phyloP scores from a whole-genome alignment of 92 coral and sea anemone species.

The Porites cylindrica region DNA sequence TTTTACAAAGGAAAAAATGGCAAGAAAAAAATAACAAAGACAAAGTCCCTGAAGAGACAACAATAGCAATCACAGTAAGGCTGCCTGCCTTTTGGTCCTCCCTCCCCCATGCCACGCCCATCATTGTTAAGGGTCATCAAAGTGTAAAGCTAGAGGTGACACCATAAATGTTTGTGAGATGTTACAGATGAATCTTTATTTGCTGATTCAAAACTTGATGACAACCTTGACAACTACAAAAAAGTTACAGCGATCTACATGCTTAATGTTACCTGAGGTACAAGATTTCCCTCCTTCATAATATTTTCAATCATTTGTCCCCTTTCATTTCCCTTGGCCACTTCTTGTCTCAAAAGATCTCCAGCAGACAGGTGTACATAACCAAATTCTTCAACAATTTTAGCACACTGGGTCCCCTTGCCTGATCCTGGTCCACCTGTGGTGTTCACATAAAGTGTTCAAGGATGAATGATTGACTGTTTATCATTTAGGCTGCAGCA shows the following conservation, averaged over 20 bases:
- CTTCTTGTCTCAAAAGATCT: slow-evolving; percentile 90
- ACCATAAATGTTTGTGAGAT: too few species aligned
- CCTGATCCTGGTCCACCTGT: slow-evolving; percentile 98
- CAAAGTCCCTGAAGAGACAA: too few species aligned
- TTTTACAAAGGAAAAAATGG: too few species aligned
- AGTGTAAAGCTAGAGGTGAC: too few species aligned
- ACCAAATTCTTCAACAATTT: slow-evolving; percentile 78
- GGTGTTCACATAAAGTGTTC: not conserved
- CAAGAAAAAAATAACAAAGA: too few species aligned
- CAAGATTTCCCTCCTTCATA: slow-evolving; percentile 89
- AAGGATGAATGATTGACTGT: not conserved
- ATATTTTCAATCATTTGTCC: slow-evolving; percentile 86
- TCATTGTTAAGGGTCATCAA: too few species aligned
- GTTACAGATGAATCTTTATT: too few species aligned
- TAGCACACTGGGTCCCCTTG: slow-evolving; percentile 92
- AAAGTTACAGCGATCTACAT: not conserved
- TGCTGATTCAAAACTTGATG: too few species aligned
- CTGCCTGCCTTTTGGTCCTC: too few species aligned
- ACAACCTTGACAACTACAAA: not conserved
- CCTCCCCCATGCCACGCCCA: too few species aligned
- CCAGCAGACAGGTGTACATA: slow-evolving; percentile 95
- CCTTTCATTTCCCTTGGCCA: slow-evolving; percentile 77
- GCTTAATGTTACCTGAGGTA: slow-evolving; percentile 72
- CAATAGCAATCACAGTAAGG: too few species aligned
- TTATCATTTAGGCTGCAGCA: too few species aligned